A percentile compares a stretch with the other conserved stretches of the same genome.
Evolutionary conservation across 2,888 invertebrate genomes (phyloP).

Genomic region (Polyommatus iphigenia): DNA sequence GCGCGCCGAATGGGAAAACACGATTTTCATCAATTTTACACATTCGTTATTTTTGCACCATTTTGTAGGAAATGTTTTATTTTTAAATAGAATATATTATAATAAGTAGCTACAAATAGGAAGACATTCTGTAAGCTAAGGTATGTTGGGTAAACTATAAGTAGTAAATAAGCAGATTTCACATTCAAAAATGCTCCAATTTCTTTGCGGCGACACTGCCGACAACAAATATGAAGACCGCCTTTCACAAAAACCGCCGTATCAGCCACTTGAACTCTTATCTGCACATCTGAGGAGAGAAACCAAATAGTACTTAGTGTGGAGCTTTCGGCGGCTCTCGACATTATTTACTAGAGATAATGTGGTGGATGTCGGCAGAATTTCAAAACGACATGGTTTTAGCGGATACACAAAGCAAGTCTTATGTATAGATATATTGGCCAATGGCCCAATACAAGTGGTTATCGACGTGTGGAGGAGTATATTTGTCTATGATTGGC

Average conservation of each 20-base stretch:
- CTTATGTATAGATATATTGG: no score
- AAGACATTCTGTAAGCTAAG: no score
- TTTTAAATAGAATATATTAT: no score
- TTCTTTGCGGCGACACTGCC: neutral
- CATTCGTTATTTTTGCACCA: no score
- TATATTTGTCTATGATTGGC: no score
- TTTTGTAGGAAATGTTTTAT: no score
- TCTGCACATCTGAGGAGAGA: slow-evolving; percentile 5
- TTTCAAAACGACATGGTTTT: neutral
- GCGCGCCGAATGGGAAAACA: no score
- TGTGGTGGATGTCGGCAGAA: neutral
- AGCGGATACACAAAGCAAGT: no score
- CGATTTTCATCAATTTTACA: no score
- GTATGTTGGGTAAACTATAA: neutral
- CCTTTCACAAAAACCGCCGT: slow-evolving; percentile 14
- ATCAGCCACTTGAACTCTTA: neutral
- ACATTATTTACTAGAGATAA: slow-evolving; percentile 15
- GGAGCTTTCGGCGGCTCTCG: neutral
- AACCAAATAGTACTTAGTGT: neutral
- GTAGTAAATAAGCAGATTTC: neutral
- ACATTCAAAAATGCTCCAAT: neutral
- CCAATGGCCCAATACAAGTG: no score
- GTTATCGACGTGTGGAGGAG: no score
- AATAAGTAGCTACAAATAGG: no score
- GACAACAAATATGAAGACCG: neutral